A percentile compares a stretch with the other conserved stretches of the same genome.
phyloP scores from a whole-genome alignment of 2,888 invertebrate species.

The Campaea margaritaria region DNA sequence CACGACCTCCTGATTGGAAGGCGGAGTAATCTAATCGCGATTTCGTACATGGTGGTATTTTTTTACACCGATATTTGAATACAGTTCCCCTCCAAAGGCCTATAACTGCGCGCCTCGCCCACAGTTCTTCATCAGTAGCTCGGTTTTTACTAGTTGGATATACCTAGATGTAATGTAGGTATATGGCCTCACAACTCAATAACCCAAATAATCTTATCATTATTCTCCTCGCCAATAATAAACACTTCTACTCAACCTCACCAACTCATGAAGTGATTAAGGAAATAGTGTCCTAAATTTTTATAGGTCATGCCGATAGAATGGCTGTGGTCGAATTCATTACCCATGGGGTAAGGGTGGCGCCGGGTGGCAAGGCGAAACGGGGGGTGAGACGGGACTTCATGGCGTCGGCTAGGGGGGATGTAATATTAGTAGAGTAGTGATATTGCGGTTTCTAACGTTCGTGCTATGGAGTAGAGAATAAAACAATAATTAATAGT shows the following conservation, averaged over 20 bases:
- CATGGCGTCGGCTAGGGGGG: conserved; percentile 73
- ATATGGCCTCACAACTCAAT: neutral
- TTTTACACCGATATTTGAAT: too few relatives aligned
- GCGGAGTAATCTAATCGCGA: too few relatives aligned
- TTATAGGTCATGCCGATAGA: conserved; percentile 77
- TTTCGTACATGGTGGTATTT: too few relatives aligned
- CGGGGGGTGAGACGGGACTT: conserved; percentile 63
- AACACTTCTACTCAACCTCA: conserved; percentile 24
- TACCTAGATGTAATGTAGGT: too few relatives aligned
- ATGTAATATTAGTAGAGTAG: conserved; percentile 80
- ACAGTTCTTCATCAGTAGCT: too few relatives aligned
- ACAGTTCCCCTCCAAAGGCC: too few relatives aligned
- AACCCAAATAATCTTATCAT: neutral
- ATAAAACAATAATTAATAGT: conserved; percentile 47
- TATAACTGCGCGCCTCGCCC: too few relatives aligned
- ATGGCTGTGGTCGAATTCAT: conserved; percentile 76
- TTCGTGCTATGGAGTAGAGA: conserved; percentile 60
- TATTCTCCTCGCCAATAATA: conserved; percentile 12
- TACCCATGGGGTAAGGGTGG: conserved; percentile 71
- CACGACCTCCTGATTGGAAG: too few relatives aligned
- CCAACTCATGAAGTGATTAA: conserved; percentile 60
- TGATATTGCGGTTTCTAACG: conserved; percentile 80
- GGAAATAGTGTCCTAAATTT: conserved; percentile 72
- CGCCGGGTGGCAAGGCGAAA: conserved; percentile 47
- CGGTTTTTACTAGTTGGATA: too few relatives aligned